Base-by-base conservation (phyloP, 1,140 invertebrate species). In the Lysiphlebus fabarum region DNA sequence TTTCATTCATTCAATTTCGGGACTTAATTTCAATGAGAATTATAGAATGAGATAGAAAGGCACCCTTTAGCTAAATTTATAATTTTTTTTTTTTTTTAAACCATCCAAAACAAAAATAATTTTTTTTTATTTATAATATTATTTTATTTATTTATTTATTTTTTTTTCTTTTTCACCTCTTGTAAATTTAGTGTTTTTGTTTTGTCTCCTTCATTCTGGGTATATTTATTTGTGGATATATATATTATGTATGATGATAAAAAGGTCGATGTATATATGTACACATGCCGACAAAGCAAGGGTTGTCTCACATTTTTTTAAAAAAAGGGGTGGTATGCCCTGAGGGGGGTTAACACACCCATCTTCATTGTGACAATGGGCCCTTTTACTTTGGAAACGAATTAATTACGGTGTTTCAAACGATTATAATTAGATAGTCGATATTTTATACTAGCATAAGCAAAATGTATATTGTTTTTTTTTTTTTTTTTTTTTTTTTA, bases 341-440 rank as follows among this genome's bases (percentile, higher is more conserved):
- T 34, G 58, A 34, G 38, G 61, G 51, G 63, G 44, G 33, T 56
- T 48, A 53, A 45, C 53, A 66, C 62, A 64, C 62, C 59, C 59
- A 58, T 51, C 33, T 50, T 36, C 48, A 50, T 47, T 6, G 55
- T 56, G 55, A 56, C 55, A 56, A 56, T 56, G 37, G 55, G 10
- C 44, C 44, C 12, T n/a, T 12, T 33, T 45, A 36, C 9, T 48
- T 48, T 10, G 59, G 65, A 68, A 68, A 71, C 71, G 69, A 69
- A 74, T 76, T 76, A 76, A 76, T 74, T 76, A 74, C 70, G 62
- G 68, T 63, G 65, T 71, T 70, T 36, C 49, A 26, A 53, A 47
- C 50, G 33, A 3, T 43, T 11, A 49, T 53, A 59, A 59, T 59
- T 59, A 59, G 57, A 45, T 45, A 48, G 34, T 37, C 6, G 17